Evolutionary conservation across 2,113 vertebrate genomes (phyloP).

Genomic region (Dipodomys ordii): DNA sequence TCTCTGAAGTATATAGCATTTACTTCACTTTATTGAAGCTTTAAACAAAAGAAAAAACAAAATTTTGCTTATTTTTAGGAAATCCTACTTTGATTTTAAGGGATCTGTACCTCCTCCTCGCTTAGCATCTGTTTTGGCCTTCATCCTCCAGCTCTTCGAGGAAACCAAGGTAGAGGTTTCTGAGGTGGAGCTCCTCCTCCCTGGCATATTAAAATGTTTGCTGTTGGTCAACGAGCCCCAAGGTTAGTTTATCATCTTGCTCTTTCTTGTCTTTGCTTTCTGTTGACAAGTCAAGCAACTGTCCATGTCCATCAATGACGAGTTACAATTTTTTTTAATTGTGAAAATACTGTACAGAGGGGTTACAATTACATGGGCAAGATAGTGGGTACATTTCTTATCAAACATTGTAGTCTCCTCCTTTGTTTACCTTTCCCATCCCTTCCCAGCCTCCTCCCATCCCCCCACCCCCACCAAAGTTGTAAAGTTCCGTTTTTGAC

Average conservation of each 20-base stretch:
- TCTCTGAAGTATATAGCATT: slow-evolving; percentile 55
- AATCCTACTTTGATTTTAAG: slow-evolving; percentile 94
- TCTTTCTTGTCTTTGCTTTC: slow-evolving; percentile 44
- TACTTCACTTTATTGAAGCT: slow-evolving; percentile 36
- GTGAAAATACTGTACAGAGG: no score
- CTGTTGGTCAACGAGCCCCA: slow-evolving; percentile 93
- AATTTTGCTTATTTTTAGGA: slow-evolving; percentile 86
- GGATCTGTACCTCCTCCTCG: slow-evolving; percentile 91
- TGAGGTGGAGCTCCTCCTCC: slow-evolving; percentile 88
- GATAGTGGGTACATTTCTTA: no score
- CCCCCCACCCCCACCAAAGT: no score
- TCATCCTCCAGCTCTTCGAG: slow-evolving; percentile 91
- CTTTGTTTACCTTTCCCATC: no score
- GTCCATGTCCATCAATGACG: not conserved
- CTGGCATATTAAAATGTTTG: slow-evolving; percentile 91
- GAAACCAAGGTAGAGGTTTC: slow-evolving; percentile 87
- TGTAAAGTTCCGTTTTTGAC: no score
- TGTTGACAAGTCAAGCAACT: slow-evolving; percentile 5
- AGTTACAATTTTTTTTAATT: not conserved
- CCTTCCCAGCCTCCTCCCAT: no score
- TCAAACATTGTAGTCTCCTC: no score
- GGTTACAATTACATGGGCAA: no score
- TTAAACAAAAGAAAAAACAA: slow-evolving; percentile 27
- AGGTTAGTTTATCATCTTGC: slow-evolving; percentile 86
- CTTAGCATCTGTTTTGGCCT: slow-evolving; percentile 90